Percentiles rank a stretch among this genome's conserved stretches.
Evolutionary conservation across 92 coral and sea anemone genomes (phyloP).

Genomic region (Zoanthus sociatus): DNA sequence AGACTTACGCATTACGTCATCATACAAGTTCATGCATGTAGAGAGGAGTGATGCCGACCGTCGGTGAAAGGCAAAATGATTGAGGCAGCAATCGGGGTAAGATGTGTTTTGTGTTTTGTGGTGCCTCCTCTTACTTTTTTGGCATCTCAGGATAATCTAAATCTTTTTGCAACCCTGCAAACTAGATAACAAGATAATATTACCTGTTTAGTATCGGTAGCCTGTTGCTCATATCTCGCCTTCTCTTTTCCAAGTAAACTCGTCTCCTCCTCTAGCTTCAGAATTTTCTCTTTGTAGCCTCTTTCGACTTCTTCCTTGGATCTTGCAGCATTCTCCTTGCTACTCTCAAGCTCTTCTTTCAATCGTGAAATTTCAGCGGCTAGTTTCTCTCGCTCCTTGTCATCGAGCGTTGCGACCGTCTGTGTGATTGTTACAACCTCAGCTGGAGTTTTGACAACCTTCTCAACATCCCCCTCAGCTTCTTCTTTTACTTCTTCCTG

Average conservation of each 20-base stretch:
- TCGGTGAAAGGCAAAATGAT: too few relatives aligned
- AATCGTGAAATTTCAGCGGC: constrained; percentile 56
- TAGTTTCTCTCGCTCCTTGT: constrained; percentile 70
- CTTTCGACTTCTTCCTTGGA: constrained; percentile 72
- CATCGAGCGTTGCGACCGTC: constrained; percentile 71
- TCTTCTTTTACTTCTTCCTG: constrained; percentile 74
- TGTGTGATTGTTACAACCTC: constrained; percentile 32
- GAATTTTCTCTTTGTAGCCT: constrained; percentile 61
- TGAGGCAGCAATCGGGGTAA: too few relatives aligned
- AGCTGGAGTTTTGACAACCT: constrained; percentile 8
- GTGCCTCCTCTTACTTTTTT: too few relatives aligned
- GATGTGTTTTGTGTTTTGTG: too few relatives aligned
- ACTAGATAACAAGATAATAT: neutral
- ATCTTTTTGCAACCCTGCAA: neutral
- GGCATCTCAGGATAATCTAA: too few relatives aligned
- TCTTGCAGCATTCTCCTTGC: constrained; percentile 68
- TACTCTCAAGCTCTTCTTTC: constrained; percentile 71
- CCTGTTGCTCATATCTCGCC: constrained; percentile 86
- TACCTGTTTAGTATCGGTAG: constrained; percentile 92
- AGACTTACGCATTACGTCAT: too few relatives aligned
- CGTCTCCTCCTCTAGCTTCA: constrained; percentile 72
- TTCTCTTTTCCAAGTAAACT: constrained; percentile 81
- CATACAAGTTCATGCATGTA: too few relatives aligned
- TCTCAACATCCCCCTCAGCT: constrained; percentile 39
- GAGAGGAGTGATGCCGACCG: too few relatives aligned